phyloP scores from a whole-genome alignment of 2,797 vertebrate species.

The Melanotaenia pygmaea region DNA sequence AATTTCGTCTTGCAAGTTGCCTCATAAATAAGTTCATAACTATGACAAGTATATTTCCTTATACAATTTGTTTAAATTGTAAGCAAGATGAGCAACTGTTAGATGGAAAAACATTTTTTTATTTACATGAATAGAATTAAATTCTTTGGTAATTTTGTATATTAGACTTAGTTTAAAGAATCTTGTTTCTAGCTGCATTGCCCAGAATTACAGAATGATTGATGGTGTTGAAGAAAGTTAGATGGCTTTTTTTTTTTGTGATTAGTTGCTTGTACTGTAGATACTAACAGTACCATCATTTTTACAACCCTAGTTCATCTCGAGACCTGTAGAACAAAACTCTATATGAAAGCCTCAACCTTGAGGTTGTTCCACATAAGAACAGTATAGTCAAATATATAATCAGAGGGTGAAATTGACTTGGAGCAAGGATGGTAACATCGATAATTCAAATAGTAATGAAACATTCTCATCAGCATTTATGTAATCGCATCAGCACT shows the following conservation, averaged over 20 bases:
- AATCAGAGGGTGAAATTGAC: not conserved
- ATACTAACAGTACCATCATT: conserved; percentile 43
- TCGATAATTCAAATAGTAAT: not conserved
- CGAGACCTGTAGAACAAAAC: conserved; percentile 57
- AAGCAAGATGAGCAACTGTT: not conserved
- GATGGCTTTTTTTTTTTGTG: not conserved
- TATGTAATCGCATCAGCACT: not conserved
- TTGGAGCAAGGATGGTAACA: not conserved
- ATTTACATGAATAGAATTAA: not conserved
- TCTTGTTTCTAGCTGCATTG: not conserved
- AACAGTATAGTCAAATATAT: not conserved
- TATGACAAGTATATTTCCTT: not conserved
- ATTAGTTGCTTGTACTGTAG: conserved; percentile 25
- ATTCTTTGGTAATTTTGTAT: not conserved
- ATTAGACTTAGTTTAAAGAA: not conserved
- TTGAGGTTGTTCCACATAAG: conserved; percentile 44
- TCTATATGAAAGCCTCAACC: conserved; percentile 60
- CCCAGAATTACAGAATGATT: conserved; percentile 4
- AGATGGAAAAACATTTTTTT: not conserved
- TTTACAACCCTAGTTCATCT: conserved; percentile 48
- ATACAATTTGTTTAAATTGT: not conserved
- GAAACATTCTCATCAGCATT: not conserved
- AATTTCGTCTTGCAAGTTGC: not conserved
- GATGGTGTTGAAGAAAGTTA: not conserved
- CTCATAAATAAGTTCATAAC: no score